Base-by-base conservation (phyloP, 2,113 vertebrate genomes). In the Penelope pileata region DNA sequence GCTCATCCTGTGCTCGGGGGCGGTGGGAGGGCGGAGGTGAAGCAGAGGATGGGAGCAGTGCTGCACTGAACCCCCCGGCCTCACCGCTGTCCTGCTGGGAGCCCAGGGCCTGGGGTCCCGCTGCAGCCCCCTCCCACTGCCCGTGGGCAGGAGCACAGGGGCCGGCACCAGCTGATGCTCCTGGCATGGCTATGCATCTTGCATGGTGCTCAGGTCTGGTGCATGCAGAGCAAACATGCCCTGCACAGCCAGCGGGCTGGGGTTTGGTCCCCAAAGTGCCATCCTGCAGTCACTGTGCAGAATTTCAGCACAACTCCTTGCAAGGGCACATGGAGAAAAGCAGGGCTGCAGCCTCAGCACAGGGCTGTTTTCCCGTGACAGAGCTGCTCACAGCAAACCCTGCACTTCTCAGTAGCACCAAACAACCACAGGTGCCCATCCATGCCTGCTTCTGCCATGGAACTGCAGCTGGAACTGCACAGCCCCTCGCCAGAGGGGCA, bases 211-310 rank as follows among this genome's bases (percentile, higher is more conserved):
- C 29, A 5, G 26, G 53, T 10, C 30, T 12, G 30, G 16, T 7
- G 11, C 14, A 1, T 7, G 16, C 14, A 36, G 40, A 56, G 30
- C 4, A 34, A 42, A 8, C 14, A 0, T 0, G 7, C 19, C 10
- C 11, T 2, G 22, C 1, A 0, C 32, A 70, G 48, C 62, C 7
- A n/a, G 47, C 24, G 26, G 30, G 30, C 8, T 42, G 0, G 2
- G 38, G 53, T 23, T 75, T 2, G n/a, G 40, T 38, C 18, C 45
- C 18, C 32, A 12, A 16, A 9, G 9, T 1, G 0, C 42, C 48
- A 9, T 40, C 54, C 80, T 36, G 30, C 7, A 4, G 23, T 53
- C 10, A 7, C 14, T 14, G 4, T 8, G 0, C 1, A 2, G 36
- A 50, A 40, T 51, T 78, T 64, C 51, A 59, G 27, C 0, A 0